phyloP scores from a whole-genome alignment of 2,113 vertebrate genomes.

The Equus quagga region DNA sequence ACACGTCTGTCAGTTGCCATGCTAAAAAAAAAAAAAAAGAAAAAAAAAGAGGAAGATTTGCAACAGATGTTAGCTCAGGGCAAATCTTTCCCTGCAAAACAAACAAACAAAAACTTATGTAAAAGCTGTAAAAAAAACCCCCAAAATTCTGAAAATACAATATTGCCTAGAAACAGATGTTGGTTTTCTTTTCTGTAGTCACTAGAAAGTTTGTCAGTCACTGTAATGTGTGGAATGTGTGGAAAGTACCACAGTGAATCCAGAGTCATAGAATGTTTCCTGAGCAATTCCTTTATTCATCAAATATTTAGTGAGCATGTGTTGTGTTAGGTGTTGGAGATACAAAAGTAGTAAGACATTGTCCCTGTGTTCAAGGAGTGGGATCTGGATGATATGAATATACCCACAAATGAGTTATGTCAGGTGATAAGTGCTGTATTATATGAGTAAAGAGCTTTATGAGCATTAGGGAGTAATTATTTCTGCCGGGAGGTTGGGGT shows the following conservation, averaged over 20 bases:
- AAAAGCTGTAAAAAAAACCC: neutral
- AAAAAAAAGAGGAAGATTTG: no score
- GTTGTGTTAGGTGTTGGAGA: neutral
- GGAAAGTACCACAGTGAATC: neutral
- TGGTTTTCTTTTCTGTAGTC: neutral
- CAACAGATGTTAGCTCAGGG: no score
- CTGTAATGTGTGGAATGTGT: neutral
- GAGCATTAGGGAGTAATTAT: neutral
- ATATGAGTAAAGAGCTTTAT: neutral
- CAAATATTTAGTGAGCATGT: neutral
- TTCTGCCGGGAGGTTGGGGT: neutral
- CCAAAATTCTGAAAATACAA: neutral
- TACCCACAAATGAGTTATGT: neutral
- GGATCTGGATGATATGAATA: neutral
- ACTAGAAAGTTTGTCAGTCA: neutral
- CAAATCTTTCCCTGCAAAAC: no score
- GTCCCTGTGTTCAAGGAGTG: slow-evolving; percentile 15
- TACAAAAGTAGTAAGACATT: slow-evolving; percentile 2
- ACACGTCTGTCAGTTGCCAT: no score
- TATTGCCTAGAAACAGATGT: neutral
- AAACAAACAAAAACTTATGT: neutral
- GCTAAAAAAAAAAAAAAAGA: no score
- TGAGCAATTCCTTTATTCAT: neutral
- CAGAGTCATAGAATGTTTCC: neutral
- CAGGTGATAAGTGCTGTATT: neutral